Evolutionary conservation across 2,113 vertebrate genomes (phyloP).

Genomic region (Oryzias curvinotus): DNA sequence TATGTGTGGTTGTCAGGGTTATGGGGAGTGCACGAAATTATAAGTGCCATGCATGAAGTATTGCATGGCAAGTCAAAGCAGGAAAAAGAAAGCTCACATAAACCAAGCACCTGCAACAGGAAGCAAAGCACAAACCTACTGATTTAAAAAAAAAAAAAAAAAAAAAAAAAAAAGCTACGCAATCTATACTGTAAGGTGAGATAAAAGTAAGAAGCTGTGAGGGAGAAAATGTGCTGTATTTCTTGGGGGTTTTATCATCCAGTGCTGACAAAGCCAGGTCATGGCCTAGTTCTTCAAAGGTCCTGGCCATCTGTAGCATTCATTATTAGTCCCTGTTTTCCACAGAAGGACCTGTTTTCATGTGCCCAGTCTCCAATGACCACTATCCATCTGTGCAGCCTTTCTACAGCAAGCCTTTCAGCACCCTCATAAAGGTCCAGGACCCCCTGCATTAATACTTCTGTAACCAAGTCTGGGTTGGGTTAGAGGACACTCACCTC

Average conservation of each 20-base stretch:
- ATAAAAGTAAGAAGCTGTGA: not conserved
- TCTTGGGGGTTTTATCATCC: slow-evolving; percentile 27
- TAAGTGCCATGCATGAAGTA: not conserved
- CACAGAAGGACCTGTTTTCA: slow-evolving; percentile 43
- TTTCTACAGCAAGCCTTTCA: slow-evolving; percentile 50
- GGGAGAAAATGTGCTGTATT: too few relatives aligned
- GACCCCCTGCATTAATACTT: slow-evolving; percentile 22
- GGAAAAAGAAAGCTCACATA: not conserved
- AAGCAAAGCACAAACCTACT: slow-evolving; percentile 2
- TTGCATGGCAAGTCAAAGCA: slow-evolving; percentile 26
- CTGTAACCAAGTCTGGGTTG: slow-evolving; percentile 25
- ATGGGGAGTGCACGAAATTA: slow-evolving; percentile 32
- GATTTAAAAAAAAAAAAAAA: not conserved
- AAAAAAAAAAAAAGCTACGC: not conserved
- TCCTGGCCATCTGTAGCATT: slow-evolving; percentile 42
- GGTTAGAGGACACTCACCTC: slow-evolving; percentile 11
- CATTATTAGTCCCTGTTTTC: slow-evolving; percentile 57
- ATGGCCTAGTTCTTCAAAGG: slow-evolving; percentile 64
- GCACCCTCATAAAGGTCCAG: slow-evolving; percentile 47
- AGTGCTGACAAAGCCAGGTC: slow-evolving; percentile 54
- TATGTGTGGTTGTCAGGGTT: slow-evolving; percentile 34
- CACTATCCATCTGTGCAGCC: slow-evolving; percentile 36
- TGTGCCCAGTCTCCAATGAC: slow-evolving; percentile 35
- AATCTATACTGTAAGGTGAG: slow-evolving; percentile 1
- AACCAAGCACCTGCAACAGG: slow-evolving; percentile 3